phyloP scores from a whole-genome alignment of 2,888 invertebrate species.

The Drosophila eohydei region DNA sequence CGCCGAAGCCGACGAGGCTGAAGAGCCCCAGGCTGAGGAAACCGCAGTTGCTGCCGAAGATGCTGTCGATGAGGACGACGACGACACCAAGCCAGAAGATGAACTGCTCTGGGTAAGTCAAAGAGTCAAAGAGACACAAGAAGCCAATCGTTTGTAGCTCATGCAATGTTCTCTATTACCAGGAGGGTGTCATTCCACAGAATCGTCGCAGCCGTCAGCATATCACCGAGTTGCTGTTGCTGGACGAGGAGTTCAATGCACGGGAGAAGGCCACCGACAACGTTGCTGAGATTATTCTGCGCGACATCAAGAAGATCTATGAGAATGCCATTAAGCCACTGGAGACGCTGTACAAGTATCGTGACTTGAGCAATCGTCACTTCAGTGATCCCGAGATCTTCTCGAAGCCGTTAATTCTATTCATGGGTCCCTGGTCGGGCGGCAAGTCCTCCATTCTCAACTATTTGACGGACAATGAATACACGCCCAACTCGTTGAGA shows the following conservation, averaged over 20 bases:
- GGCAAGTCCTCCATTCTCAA: conserved; percentile 98
- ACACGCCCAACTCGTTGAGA: conserved; percentile 92
- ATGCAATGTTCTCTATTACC: not conserved
- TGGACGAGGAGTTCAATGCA: conserved; percentile 91
- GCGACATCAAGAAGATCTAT: conserved; percentile 93
- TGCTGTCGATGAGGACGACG: conserved; percentile 72
- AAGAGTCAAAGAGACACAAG: not conserved
- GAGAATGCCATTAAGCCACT: conserved; percentile 95
- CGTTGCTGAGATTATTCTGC: conserved; percentile 91
- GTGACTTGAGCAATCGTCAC: conserved; percentile 95
- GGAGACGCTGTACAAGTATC: conserved; percentile 95
- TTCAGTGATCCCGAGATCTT: conserved; percentile 98
- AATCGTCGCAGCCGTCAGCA: conserved; percentile 92
- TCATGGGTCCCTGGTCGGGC: conserved; percentile 98
- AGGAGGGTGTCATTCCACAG: conserved; percentile 91
- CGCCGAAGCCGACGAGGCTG: conserved; percentile 47
- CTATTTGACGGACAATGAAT: conserved; percentile 95
- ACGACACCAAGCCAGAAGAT: conserved; percentile 87
- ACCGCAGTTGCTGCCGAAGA: conserved; percentile 42
- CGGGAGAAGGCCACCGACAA: conserved; percentile 90
- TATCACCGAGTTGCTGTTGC: conserved; percentile 91
- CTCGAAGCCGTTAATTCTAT: conserved; percentile 95
- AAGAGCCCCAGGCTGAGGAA: conserved; percentile 73
- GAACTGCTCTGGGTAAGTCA: conserved; percentile 87
- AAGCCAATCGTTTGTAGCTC: fast-evolving